phyloP scores from a whole-genome alignment of 2,888 invertebrate genomes.

The Cataglyphis rosenhaueri region DNA sequence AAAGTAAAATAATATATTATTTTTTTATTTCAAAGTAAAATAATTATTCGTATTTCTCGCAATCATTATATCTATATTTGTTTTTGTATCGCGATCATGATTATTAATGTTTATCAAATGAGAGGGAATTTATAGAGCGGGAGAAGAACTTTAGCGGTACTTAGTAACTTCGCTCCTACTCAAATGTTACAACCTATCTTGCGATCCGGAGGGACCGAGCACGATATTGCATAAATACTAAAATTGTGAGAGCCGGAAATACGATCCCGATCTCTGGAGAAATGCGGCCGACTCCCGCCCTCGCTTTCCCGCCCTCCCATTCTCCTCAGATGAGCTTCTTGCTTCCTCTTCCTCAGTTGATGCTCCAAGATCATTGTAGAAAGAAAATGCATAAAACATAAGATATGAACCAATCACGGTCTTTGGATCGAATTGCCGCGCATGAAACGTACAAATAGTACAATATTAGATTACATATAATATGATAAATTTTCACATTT shows the following conservation, averaged over 20 bases:
- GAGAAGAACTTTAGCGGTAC: conserved; percentile 31
- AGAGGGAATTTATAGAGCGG: conserved; percentile 11
- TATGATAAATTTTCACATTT: conserved; percentile 37
- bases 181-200: conserved; percentile 30
- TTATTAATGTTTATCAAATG: conserved; percentile 7
- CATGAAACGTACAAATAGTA: conserved; percentile 34
- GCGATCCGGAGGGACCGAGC: conserved; percentile 5
- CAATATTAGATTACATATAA: conserved; percentile 44
- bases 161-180: conserved; percentile 27
- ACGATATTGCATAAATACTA: conserved; percentile 61
- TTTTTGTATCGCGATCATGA: neutral
- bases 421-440: conserved; percentile 49
- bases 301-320: neutral
- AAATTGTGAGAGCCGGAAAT: conserved; percentile 63
- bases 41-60: neutral
- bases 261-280: conserved; percentile 52
- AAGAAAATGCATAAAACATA: conserved; percentile 61
- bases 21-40: neutral
- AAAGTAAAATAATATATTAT: neutral
- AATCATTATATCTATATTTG: neutral
- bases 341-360: conserved; percentile 35
- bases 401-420: conserved; percentile 64
- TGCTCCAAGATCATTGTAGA: conserved; percentile 62
- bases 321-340: conserved; percentile 30
- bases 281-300: conserved; percentile 18